A percentile compares a stretch with the other conserved stretches of the same genome.
These are phyloP conservation scores for Rhodeus uyekii DNA, from an alignment of 2,797 vertebrate species.

Conservation along the genomic window DNA sequence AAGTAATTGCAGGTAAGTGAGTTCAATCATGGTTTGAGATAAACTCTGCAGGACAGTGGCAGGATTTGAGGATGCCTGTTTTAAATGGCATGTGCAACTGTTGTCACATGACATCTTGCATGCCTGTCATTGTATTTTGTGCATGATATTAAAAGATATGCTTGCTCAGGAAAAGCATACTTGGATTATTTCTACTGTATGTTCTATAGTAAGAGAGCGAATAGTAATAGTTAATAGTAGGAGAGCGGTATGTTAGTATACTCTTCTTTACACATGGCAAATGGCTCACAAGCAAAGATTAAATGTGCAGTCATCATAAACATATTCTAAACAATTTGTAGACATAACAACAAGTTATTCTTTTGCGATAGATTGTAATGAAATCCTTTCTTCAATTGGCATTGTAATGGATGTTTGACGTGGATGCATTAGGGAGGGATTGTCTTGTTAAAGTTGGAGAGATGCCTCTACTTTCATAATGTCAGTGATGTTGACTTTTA, in stretches of 20 bases:
- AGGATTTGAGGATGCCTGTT: too few relatives aligned
- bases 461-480: neutral
- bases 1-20: too few relatives aligned
- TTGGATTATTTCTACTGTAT: neutral
- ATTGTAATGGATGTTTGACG: neutral
- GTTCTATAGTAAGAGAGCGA: neutral
- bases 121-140: too few relatives aligned
- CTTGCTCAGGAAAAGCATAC: neutral
- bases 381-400: neutral
- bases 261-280: neutral
- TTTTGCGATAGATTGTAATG: neutral
- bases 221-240: too few relatives aligned
- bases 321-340: neutral
- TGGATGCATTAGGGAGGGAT: neutral
- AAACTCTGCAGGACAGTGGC: too few relatives aligned
- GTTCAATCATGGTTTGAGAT: too few relatives aligned
- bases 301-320: neutral
- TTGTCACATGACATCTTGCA: too few relatives aligned
- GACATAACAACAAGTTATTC: neutral
- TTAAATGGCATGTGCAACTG: neutral
- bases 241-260: neutral
- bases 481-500: conserved; percentile 15
- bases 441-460: neutral
- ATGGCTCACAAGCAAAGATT: neutral
- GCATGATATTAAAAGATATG: neutral